Conservation (phyloP, 2,888 invertebrate genomes). For the Oscheius sp. region DNA sequence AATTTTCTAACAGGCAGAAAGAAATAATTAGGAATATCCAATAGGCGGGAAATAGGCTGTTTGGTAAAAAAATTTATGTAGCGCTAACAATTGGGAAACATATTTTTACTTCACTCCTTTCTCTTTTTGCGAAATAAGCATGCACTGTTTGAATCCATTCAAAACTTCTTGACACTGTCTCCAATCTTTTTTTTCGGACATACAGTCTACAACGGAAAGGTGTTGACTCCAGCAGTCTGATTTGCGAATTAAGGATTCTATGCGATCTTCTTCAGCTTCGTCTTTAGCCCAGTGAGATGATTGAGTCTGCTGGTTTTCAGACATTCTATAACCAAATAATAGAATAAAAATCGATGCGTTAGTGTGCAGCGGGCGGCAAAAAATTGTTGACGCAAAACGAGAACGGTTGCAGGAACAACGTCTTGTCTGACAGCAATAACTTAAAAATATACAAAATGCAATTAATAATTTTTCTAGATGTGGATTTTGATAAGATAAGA, state of each 20-base stretch:
- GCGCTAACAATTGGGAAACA: neutral
- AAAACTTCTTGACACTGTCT: slow-evolving; percentile 61
- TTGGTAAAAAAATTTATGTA: neutral
- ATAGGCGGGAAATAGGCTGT: too few relatives aligned
- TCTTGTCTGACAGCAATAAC: too few relatives aligned
- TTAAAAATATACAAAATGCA: too few relatives aligned
- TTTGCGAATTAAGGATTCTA: slow-evolving; percentile 57
- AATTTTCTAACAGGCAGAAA: too few relatives aligned
- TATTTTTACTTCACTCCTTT: neutral
- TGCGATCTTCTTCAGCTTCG: slow-evolving; percentile 59
- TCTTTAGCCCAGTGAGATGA: slow-evolving; percentile 48
- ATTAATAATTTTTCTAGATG: too few relatives aligned
- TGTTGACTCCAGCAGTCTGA: slow-evolving; percentile 65
- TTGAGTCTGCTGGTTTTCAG: neutral
- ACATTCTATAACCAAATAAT: neutral
- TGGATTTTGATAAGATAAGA: too few relatives aligned
- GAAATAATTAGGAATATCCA: too few relatives aligned
- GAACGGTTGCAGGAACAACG: too few relatives aligned
- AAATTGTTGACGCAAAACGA: neutral
- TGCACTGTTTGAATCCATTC: neutral
- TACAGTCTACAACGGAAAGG: slow-evolving; percentile 59
- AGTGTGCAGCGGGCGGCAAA: slow-evolving; percentile 12
- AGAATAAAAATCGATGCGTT: slow-evolving; percentile 5
- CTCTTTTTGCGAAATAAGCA: neutral
- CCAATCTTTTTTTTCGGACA: slow-evolving; percentile 64